Percentiles rank a stretch among this genome's conserved stretches.
phyloP scores from a whole-genome alignment of 2,797 vertebrate species.

The Neostethus bicornis region DNA sequence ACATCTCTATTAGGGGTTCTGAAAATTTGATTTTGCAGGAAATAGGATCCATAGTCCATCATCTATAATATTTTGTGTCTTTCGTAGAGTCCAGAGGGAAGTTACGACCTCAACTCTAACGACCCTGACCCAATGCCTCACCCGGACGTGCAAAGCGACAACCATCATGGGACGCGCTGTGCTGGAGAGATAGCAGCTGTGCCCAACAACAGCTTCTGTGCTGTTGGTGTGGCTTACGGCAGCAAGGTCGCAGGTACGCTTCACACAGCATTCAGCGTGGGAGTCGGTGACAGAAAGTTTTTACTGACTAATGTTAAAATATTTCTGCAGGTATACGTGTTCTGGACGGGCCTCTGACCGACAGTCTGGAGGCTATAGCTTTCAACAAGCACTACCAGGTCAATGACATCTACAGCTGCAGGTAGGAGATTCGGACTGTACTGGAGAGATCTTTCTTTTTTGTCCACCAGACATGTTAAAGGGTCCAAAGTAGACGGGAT shows the following conservation, averaged over 20 bases:
- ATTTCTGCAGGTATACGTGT: constrained; percentile 89
- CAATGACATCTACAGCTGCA: constrained; percentile 99
- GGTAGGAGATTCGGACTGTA: no score
- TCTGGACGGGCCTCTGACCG: constrained; percentile 93
- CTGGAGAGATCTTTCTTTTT: no score
- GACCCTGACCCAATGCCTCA: constrained; percentile 98
- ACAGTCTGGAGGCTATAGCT: constrained; percentile 96
- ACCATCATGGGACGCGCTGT: constrained; percentile 95
- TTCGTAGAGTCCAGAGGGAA: constrained; percentile 93
- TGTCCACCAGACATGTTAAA: no score
- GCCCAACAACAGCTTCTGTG: constrained; percentile 96
- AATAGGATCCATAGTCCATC: no score
- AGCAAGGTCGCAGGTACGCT: constrained; percentile 91
- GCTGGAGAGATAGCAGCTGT: constrained; percentile 95
- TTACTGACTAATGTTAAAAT: not conserved
- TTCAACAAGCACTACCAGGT: constrained; percentile 99
- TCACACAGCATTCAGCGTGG: not conserved
- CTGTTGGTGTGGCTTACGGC: constrained; percentile 93
- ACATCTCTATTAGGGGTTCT: no score
- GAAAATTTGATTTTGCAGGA: no score
- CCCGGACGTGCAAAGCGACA: constrained; percentile 87
- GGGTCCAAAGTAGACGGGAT: no score
- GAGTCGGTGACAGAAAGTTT: not conserved
- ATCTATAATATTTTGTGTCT: not conserved
- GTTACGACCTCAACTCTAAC: constrained; percentile 96